Conservation (phyloP, 2,113 vertebrate species). For the Myodes glareolus region DNA sequence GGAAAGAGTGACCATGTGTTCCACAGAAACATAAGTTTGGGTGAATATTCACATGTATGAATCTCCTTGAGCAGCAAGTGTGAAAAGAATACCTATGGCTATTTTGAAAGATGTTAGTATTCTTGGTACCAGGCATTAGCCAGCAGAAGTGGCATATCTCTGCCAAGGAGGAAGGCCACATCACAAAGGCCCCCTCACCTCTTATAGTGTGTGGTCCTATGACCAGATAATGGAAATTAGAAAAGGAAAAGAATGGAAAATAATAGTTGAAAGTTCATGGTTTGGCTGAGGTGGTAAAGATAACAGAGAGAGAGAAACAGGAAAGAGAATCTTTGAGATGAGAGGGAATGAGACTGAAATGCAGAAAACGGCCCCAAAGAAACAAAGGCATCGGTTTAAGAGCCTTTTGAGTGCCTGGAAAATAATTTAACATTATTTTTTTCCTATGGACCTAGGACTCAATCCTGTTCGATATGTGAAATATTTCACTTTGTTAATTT, state of each 20-base stretch:
- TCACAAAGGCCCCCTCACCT: not conserved
- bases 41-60: not conserved
- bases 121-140: not conserved
- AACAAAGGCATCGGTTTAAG: not conserved
- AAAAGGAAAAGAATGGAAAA: conserved; percentile 1
- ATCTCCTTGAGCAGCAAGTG: not conserved
- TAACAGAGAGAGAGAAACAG: not conserved
- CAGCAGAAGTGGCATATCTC: not conserved
- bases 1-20: not conserved
- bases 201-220: not conserved
- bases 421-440: not conserved
- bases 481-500: not conserved
- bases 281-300: not conserved
- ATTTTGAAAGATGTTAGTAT: not conserved
- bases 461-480: not conserved
- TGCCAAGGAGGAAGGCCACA: not conserved
- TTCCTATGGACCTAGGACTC: not conserved
- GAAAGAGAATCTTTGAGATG: not conserved
- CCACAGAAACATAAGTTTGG: not conserved
- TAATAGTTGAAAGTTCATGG: not conserved
- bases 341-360: not conserved
- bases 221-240: not conserved
- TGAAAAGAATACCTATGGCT: not conserved
- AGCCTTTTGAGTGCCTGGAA: not conserved
- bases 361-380: not conserved